phyloP scores from a whole-genome alignment of 2,888 invertebrate genomes.

The Phengaris arion region DNA sequence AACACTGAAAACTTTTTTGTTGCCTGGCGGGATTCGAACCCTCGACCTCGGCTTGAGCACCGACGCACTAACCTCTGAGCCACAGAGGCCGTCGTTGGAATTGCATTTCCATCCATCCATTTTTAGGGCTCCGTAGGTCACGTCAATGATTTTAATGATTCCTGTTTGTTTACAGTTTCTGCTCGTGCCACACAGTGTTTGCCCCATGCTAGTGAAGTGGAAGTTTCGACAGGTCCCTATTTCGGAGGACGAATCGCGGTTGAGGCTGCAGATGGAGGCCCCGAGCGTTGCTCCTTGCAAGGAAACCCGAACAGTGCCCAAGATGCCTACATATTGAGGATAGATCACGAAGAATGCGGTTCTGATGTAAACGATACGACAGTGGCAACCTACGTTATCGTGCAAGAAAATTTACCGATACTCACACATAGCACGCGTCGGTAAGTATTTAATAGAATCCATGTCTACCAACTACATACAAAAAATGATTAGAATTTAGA shows the following conservation, averaged over 20 bases:
- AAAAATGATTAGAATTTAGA: too few relatives aligned
- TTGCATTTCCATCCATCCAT: too few relatives aligned
- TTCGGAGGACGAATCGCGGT: slow-evolving; percentile 89
- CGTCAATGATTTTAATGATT: not conserved
- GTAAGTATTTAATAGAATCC: slow-evolving; percentile 49
- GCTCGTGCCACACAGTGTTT: slow-evolving; percentile 89
- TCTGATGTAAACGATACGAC: slow-evolving; percentile 88
- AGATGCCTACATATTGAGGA: slow-evolving; percentile 86
- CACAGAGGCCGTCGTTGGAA: too few relatives aligned
- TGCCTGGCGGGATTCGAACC: too few relatives aligned
- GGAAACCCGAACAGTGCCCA: slow-evolving; percentile 86
- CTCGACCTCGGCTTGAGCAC: too few relatives aligned
- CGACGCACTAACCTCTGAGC: too few relatives aligned
- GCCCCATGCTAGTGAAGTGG: slow-evolving; percentile 89
- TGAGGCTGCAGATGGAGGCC: slow-evolving; percentile 84
- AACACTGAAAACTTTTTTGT: too few relatives aligned
- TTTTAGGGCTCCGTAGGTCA: too few relatives aligned
- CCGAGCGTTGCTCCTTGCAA: slow-evolving; percentile 84
- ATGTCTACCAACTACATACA: too few relatives aligned
- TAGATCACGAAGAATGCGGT: slow-evolving; percentile 86
- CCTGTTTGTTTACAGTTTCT: slow-evolving; percentile 79
- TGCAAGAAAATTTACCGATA: slow-evolving; percentile 90
- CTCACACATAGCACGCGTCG: slow-evolving; percentile 88
- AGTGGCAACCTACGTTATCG: slow-evolving; percentile 89
- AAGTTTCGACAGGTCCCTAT: slow-evolving; percentile 89